Base-by-base conservation (phyloP, 2,113 vertebrate genomes). In the Indri indri region DNA sequence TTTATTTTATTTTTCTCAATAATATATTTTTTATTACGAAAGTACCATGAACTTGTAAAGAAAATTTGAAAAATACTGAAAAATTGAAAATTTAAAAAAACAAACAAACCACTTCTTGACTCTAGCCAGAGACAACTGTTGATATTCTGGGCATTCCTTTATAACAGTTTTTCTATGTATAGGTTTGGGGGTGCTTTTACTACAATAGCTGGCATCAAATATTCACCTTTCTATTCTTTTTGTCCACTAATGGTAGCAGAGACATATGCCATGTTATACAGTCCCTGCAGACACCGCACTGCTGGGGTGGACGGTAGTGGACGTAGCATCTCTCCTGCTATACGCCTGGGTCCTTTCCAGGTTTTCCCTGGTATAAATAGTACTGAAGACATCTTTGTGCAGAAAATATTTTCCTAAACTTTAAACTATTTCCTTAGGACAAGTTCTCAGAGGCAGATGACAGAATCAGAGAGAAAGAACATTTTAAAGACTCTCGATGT, bases 181-280 rank as follows among this genome's bases (percentile, higher is more conserved):
- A 63, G 18, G 57, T 25, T 71, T 22, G 52, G 42, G 73, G 74
- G 5, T 57, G 63, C n/a, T 83, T 68, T 81, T n/a, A 65, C 54
- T 79, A 52, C 71, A 93, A 83, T 2, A 87, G 77, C 66, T 70
- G 32, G 34, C 63, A 13, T 59, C 47, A 70, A 18, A 80, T 23
- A 80, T 11, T 70, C 70, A 66, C 12, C 37, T 54, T 13, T 14
- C 17, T 3, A 9, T 32, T 34, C 66, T 5, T 32, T 47, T 6
- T 52, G 14, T 25, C 45, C 74, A 12, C 12, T 76, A 70, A 37
- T 22, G 25, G 52, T 0, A 57, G 52, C 42, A 32, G 40, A 81
- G 13, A 20, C 47, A 12, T 17, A 3, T n/a, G 77, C 63, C 50
- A 37, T 0, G 0, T 8, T 14, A 12, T 2, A 32, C 0, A 5